Evolutionary conservation across 2,113 vertebrate genomes (phyloP), one percentile per base, ranked within the genome.

Genomic region (Silurus glanis): DNA sequence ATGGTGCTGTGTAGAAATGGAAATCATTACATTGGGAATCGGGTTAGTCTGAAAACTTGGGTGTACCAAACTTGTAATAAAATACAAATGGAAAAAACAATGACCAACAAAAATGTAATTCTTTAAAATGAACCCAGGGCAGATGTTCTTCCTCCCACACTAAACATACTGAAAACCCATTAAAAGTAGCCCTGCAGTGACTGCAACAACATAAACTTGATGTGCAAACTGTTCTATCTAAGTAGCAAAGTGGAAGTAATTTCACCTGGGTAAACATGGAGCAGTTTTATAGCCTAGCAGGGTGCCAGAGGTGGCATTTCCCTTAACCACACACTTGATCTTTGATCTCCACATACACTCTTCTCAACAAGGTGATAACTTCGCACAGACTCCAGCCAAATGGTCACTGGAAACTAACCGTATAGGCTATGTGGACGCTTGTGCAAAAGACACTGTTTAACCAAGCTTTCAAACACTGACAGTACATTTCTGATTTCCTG

Each of bases 331-430:
- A 87, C 72, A 71, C n/a, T 76, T 82, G 47, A 5, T 87, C 94
- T 94, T 94, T 93, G 90, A 95, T 93, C 92, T 74, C 72, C 59
- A 90, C 71, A 88, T 90, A 92, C 90, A 86, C 80, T 61, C 72
- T 64, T 92, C 91, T 90, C 94, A 83, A 91, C 1, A 9, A 91
- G 90, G 91, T 91, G 94, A 83, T 86, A 91, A 94, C 92, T 91
- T 90, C 90, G 91, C 37, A 61, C 84, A 74, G 84, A 87, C 90
- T 86, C 78, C 86, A 66, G 80, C 91, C 93, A 92, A 90, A 83
- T 93, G 93, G 88, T 87, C 80, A 84, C 85, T 25, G 10, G 83
- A 37, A 80, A 47, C 19, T 80, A n/a, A 66, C 58, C 1, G 0
- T 21, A 62, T 21, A 62, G 23, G n/a, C 66, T 67, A 72, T 13